These are phyloP conservation scores for Leucopsar rothschildi DNA, from an alignment of 2,113 vertebrate species.

Conservation along the genomic window DNA sequence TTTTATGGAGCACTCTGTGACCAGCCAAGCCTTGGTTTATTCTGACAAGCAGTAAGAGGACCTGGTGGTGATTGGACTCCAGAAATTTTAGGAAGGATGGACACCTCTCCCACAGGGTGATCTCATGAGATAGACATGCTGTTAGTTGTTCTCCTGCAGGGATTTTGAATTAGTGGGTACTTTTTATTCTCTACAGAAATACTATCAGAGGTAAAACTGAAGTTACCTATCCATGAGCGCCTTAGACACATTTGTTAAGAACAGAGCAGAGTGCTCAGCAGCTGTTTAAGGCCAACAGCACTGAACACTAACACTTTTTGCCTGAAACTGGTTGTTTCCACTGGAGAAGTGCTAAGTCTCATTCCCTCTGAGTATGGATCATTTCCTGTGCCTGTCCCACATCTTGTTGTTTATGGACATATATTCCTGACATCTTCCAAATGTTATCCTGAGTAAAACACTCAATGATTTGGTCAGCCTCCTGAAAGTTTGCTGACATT, in stretches of 20 bases:
- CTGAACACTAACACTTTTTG: background rate
- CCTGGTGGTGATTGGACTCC: background rate
- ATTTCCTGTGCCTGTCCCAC: background rate
- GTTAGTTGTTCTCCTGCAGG: background rate
- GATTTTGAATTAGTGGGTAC: background rate
- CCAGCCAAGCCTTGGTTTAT: background rate
- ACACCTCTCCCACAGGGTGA: background rate
- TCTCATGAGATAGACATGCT: accelerated
- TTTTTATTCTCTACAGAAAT: background rate
- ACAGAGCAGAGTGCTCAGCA: background rate
- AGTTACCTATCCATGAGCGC: background rate
- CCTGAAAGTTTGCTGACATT: background rate
- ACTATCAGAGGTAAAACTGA: background rate
- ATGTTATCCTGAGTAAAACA: background rate
- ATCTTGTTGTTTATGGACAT: background rate
- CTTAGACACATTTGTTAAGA: background rate
- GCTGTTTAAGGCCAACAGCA: background rate
- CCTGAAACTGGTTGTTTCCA: background rate
- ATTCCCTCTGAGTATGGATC: background rate
- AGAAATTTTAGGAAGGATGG: background rate
- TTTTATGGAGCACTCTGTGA: background rate
- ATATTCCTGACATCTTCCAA: background rate
- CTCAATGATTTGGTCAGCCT: background rate
- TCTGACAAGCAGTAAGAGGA: background rate
- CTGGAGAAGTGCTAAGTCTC: background rate